These are phyloP conservation scores for Chlorospingus flavigularis DNA, from an alignment of 2,797 vertebrate genomes.

Conservation along the genomic window DNA sequence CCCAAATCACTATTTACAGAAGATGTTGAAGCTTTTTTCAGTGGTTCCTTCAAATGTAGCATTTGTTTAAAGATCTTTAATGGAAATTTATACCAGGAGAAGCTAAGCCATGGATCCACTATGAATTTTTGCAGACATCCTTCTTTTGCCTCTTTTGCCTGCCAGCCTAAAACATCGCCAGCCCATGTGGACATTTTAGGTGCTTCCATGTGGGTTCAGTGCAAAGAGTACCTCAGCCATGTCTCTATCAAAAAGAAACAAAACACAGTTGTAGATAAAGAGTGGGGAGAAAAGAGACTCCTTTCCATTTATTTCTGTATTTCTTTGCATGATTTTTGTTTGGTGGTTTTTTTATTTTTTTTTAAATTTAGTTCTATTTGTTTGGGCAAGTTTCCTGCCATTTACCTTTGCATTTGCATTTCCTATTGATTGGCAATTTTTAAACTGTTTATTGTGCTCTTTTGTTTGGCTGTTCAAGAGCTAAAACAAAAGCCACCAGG, in stretches of 20 bases:
- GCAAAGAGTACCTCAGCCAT: constrained; percentile 28
- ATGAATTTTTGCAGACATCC: background rate
- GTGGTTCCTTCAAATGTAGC: background rate
- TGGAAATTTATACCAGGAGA: background rate
- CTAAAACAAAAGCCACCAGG: constrained; percentile 91
- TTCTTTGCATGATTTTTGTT: background rate
- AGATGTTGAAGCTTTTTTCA: background rate
- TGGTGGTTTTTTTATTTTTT: background rate
- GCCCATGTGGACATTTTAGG: background rate
- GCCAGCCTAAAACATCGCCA: background rate
- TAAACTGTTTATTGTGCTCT: constrained; percentile 86
- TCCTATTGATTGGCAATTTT: constrained; percentile 80
- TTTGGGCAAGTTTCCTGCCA: constrained; percentile 72
- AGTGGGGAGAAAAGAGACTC: background rate
- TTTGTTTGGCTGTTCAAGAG: constrained; percentile 84
- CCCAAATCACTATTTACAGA: background rate
- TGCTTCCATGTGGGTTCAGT: constrained; percentile 17
- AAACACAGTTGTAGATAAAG: background rate
- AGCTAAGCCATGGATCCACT: background rate
- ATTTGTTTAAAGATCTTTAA: background rate
- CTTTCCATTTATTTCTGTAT: background rate
- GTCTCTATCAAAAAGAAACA: background rate
- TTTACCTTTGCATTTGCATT: constrained; percentile 79
- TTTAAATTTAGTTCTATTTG: constrained; percentile 13
- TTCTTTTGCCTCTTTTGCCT: background rate